phyloP scores from a whole-genome alignment of 2,113 vertebrate genomes.

The Alectura lathami region DNA sequence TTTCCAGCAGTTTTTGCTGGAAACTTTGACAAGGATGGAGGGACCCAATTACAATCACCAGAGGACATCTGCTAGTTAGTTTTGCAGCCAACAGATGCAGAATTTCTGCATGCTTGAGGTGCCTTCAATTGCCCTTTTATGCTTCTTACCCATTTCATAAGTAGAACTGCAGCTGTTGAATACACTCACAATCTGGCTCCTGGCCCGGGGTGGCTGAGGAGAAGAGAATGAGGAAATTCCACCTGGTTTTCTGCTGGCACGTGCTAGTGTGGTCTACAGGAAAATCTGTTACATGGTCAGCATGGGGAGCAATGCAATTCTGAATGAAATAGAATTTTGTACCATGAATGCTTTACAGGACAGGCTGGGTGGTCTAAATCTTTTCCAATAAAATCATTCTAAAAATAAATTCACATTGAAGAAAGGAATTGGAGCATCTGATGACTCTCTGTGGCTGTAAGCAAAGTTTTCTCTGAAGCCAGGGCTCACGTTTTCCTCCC shows the following conservation, averaged over 20 bases:
- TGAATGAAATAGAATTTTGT: neutral
- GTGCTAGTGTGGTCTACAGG: rapidly evolving
- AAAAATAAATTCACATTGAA: neutral
- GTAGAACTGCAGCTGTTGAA: neutral
- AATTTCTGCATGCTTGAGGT: slow-evolving; percentile 22
- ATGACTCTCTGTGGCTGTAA: neutral
- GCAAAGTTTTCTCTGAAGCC: neutral
- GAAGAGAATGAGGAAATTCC: neutral
- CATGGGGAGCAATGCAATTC: neutral
- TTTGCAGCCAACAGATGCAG: neutral
- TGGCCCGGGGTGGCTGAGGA: neutral
- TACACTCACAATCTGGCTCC: neutral
- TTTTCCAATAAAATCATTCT: neutral
- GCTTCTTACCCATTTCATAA: neutral
- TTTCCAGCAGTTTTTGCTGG: neutral
- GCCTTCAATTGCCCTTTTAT: neutral
- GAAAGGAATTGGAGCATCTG: slow-evolving; percentile 12
- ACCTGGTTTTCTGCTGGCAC: neutral
- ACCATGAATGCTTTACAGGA: neutral
- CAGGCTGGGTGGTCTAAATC: neutral
- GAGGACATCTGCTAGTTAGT: neutral
- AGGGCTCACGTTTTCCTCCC: neutral
- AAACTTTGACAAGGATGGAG: neutral
- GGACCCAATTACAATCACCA: neutral
- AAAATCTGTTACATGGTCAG: neutral